phyloP scores from a whole-genome alignment of 2,888 invertebrate species.

The Leptodirus hochenwartii region DNA sequence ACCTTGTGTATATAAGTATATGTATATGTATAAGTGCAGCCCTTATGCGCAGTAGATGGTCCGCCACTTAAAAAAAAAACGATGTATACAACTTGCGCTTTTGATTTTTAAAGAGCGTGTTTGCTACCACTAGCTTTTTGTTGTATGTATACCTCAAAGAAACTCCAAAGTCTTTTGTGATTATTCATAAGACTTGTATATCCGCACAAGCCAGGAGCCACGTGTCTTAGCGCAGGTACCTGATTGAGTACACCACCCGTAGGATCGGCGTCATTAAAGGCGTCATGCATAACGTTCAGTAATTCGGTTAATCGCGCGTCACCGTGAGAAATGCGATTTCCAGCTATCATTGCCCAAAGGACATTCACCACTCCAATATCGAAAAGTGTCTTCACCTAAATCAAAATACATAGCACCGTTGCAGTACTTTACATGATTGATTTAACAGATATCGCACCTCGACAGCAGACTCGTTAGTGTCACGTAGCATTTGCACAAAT shows the following conservation, averaged over 20 bases:
- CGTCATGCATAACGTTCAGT: slow-evolving; percentile 38
- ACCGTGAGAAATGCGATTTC: slow-evolving; percentile 40
- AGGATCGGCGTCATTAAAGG: slow-evolving; percentile 42
- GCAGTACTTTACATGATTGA: too few relatives aligned
- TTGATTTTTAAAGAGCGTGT: too few relatives aligned
- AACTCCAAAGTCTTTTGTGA: slow-evolving; percentile 31
- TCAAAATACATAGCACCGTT: too few relatives aligned
- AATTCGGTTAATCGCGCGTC: slow-evolving; percentile 36
- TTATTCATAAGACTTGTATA: slow-evolving; percentile 35
- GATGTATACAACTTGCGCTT: too few relatives aligned
- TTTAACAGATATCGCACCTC: slow-evolving; percentile 29
- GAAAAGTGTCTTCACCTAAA: slow-evolving; percentile 20
- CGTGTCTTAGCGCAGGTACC: slow-evolving; percentile 44
- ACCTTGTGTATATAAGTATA: too few relatives aligned
- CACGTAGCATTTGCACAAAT: slow-evolving; percentile 30
- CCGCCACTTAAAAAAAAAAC: too few relatives aligned
- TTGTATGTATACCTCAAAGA: slow-evolving; percentile 9
- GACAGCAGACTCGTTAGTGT: slow-evolving; percentile 24
- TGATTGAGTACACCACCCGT: slow-evolving; percentile 51
- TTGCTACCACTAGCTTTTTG: too few relatives aligned
- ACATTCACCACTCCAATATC: slow-evolving; percentile 47
- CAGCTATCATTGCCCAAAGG: slow-evolving; percentile 51
- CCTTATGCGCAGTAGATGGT: too few relatives aligned
- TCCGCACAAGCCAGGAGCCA: slow-evolving; percentile 43
- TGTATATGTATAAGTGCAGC: too few relatives aligned